Base-by-base conservation (phyloP, 2,113 vertebrate genomes). In the Atrichornis clamosus region DNA sequence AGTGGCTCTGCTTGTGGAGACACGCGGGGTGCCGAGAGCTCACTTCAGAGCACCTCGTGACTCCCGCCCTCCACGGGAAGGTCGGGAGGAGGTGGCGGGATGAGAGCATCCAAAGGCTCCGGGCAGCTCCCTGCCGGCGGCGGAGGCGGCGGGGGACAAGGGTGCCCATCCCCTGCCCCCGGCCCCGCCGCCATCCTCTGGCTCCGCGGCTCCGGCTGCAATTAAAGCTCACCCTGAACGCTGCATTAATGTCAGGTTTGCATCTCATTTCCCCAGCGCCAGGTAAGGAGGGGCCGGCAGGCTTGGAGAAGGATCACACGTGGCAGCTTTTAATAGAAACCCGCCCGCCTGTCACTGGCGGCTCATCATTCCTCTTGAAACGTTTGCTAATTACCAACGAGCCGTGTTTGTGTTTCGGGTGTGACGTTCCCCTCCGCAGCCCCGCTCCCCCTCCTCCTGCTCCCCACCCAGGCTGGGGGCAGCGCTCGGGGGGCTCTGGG, bases 311-410 rank as follows among this genome's bases (percentile, higher is more conserved):
- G 92, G 90, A 91, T 95, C 92, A 95, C 96, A 96, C 92, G 94
- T 95, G 96, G 92, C 89, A 91, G 95, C 96, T 97, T 97, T 97
- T 97, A 97, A 97, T 97, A 97, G 96, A 69, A 97, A 74, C 87
- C 82, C 88, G 32, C 94, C 94, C 26, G 73, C 92, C 95, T 97
- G 96, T 97, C 97, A 95, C 84, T 15, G 60, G 84, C 82, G 95
- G 65, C 96, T 97, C 96, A 91, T 96, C 86, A 79, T 65, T 50
- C 91, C 92, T 90, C 97, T 94, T 89, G 96, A 96, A 96, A 52
- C 50, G 11, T 58, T 91, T 84, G 92, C 94, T 97, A 97, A 97
- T 97, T 97, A 90, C 90, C 95, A 69, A 42, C 65, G 75, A 95
- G 89, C 78, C 15, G 79, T 88, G 84, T 83, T 89, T 94, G 96